phyloP scores from a whole-genome alignment of 2,888 invertebrate species.

The Stenodema calcarata region DNA sequence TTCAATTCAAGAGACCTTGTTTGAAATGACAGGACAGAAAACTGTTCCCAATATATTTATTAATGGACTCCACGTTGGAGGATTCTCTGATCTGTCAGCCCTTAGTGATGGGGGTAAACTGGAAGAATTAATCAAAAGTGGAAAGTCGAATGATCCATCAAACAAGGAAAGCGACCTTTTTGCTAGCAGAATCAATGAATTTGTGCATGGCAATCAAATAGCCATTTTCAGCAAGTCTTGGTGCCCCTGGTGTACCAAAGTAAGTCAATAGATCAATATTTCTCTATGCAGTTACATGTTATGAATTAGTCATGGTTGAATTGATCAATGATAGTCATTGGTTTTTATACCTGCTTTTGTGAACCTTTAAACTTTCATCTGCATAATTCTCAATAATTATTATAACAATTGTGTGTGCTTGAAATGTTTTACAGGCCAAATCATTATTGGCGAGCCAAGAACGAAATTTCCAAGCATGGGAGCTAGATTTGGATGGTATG shows the following conservation, averaged over 20 bases:
- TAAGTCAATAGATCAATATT: neutral
- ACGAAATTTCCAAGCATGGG: neutral
- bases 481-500: neutral
- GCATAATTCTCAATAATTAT: neutral
- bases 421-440: neutral
- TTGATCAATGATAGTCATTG: too few relatives aligned
- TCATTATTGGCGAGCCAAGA: neutral
- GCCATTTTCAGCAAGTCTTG: constrained; percentile 41
- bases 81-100: constrained; percentile 24
- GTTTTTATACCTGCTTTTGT: too few relatives aligned
- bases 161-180: neutral
- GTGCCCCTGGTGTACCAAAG: constrained; percentile 28
- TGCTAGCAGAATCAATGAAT: neutral
- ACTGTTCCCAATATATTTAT: constrained; percentile 46
- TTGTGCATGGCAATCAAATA: neutral
- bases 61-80: constrained; percentile 31
- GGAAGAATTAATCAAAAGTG: neutral
- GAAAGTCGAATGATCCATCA: neutral
- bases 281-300: too few relatives aligned
- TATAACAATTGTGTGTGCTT: neutral
- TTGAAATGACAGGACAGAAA: constrained; percentile 21
- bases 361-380: too few relatives aligned
- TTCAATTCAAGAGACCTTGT: constrained; percentile 1
- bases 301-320: too few relatives aligned
- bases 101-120: constrained; percentile 59